These are phyloP conservation scores for Conopomorpha cramerella DNA, from an alignment of 1,140 invertebrate genomes.

Conservation along the genomic window DNA sequence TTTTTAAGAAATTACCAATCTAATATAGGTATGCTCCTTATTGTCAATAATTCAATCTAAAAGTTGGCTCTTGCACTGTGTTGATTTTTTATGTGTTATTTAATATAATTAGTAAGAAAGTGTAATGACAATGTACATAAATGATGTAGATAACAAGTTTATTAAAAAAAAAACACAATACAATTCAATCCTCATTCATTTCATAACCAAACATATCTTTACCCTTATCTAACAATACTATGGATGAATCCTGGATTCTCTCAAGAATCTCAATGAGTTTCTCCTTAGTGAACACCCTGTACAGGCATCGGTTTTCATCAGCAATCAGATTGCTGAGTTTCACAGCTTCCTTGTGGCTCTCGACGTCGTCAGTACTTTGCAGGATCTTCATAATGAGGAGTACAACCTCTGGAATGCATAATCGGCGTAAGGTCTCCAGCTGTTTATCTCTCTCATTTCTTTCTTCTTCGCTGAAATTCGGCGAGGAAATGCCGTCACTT, in stretches of 20 bases:
- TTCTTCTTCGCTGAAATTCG: constrained; percentile 50
- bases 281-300: constrained; percentile 78
- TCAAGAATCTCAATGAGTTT: constrained; percentile 75
- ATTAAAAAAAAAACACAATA: constrained; percentile 9
- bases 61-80: no score
- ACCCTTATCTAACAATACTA: constrained; percentile 70
- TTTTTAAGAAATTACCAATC: no score
- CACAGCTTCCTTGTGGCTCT: constrained; percentile 78
- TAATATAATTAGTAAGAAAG: no score
- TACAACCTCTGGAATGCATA: constrained; percentile 84
- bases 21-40: no score
- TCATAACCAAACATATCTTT: constrained; percentile 74
- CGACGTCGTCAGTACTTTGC: constrained; percentile 73
- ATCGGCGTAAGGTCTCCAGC: constrained; percentile 73
- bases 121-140: no score
- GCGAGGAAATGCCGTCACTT: constrained; percentile 42
- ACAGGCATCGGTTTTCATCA: constrained; percentile 77
- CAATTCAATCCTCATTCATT: constrained; percentile 26
- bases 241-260: constrained; percentile 79
- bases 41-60: no score
- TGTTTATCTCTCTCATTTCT: constrained; percentile 63
- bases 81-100: no score
- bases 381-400: constrained; percentile 82
- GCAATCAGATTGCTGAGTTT: constrained; percentile 80
- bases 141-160: no score